A percentile compares a stretch with the other conserved stretches of the same genome.
These are phyloP conservation scores for Saxidomus purpurata DNA, from an alignment of 1,140 invertebrate genomes.

Conservation along the genomic window DNA sequence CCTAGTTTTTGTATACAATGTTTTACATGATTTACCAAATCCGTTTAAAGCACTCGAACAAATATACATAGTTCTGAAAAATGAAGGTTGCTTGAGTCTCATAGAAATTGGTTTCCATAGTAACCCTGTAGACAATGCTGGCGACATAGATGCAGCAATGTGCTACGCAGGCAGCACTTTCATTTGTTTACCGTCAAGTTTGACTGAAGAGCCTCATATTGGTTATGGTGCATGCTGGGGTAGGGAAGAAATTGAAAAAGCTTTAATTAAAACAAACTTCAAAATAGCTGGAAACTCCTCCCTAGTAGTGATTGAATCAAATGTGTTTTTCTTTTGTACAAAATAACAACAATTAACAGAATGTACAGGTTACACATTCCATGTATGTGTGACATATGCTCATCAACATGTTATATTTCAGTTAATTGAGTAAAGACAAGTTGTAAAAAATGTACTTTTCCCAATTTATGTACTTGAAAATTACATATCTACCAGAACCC, in stretches of 20 bases:
- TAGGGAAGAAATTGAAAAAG: conserved; percentile 37
- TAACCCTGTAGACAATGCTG: conserved; percentile 64
- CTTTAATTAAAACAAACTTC: not conserved
- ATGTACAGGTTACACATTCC: no score
- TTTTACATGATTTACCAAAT: conserved; percentile 72
- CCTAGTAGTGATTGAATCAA: conserved; percentile 20
- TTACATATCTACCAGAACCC: no score
- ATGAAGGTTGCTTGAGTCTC: conserved; percentile 65
- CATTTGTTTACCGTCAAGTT: conserved; percentile 67
- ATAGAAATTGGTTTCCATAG: conserved; percentile 69
- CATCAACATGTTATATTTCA: not conserved
- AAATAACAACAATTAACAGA: not conserved
- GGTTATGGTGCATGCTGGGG: conserved; percentile 68
- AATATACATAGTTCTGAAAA: conserved; percentile 63
- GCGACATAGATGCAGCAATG: conserved; percentile 76
- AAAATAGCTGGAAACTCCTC: not conserved
- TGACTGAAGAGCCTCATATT: conserved; percentile 35
- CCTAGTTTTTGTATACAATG: conserved; percentile 65
- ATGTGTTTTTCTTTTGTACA: conserved; percentile 47
- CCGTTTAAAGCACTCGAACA: conserved; percentile 64
- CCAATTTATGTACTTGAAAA: no score
- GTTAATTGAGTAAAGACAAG: not conserved
- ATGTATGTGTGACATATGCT: no score
- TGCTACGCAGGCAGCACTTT: conserved; percentile 65
- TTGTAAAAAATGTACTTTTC: no score